These are phyloP conservation scores for Otus sunia DNA, from an alignment of 2,113 vertebrate species.

Conservation along the genomic window DNA sequence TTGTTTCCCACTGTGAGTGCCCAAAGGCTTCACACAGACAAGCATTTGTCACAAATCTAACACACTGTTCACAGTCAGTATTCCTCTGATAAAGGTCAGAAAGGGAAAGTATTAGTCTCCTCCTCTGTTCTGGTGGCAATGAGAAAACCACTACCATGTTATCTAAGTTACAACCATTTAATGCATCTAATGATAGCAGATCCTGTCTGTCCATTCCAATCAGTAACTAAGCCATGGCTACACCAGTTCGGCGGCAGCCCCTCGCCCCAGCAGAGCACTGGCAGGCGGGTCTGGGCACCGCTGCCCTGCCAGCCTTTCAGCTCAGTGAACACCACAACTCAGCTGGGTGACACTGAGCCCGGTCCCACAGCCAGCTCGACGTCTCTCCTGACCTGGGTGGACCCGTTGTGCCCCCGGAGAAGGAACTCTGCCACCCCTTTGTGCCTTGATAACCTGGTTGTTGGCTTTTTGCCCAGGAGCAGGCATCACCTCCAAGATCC, in stretches of 20 bases:
- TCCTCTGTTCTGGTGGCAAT: not conserved
- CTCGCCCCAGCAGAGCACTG: not conserved
- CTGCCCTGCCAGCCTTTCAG: not conserved
- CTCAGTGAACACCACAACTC: not conserved
- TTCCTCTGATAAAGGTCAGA: not conserved
- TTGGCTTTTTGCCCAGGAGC: not conserved
- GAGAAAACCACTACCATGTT: not conserved
- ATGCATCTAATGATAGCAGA: not conserved
- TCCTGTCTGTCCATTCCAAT: not conserved
- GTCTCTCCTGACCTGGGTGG: not conserved
- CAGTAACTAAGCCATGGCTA: rapidly evolving
- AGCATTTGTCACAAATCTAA: not conserved
- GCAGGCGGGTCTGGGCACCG: not conserved
- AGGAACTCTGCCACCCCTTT: too few relatives aligned
- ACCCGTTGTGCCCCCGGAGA: not conserved
- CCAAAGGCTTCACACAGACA: not conserved
- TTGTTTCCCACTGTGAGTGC: not conserved
- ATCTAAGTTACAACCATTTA: not conserved
- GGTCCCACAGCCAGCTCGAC: not conserved
- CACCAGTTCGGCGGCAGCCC: not conserved
- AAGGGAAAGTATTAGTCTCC: not conserved
- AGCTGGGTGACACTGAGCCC: not conserved
- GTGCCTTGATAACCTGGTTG: not conserved
- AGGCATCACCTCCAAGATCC: not conserved
- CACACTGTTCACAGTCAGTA: not conserved